Percentiles rank a stretch among this genome's conserved stretches.
Conservation (phyloP, 2,888 invertebrate species). For the Nephrotoma guestfalica region DNA sequence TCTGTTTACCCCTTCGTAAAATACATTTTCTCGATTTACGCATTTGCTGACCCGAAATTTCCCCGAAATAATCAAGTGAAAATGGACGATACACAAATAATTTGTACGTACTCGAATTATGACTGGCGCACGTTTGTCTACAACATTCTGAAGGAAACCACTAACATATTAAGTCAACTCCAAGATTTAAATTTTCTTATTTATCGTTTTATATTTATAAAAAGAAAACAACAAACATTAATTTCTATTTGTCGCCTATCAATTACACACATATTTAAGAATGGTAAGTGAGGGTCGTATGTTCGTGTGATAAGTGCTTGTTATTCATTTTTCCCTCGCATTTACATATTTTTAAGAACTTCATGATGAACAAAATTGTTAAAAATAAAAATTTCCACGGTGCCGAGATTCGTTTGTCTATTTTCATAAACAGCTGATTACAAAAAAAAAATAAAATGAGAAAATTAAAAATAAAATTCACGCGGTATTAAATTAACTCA, state of each 20-base stretch:
- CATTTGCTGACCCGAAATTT: too few species aligned
- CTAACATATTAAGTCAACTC: not conserved
- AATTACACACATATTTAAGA: not conserved
- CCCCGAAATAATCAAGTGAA: too few species aligned
- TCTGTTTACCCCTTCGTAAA: too few species aligned
- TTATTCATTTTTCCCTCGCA: not conserved
- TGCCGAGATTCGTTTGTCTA: not conserved
- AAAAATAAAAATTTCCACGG: not conserved
- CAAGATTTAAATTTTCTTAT: not conserved
- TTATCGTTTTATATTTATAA: not conserved
- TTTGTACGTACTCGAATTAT: too few species aligned
- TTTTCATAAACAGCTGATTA: not conserved
- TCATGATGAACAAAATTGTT: not conserved
- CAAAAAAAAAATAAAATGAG: not conserved
- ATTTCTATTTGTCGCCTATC: not conserved
- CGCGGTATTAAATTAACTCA: not conserved
- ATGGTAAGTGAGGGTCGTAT: not conserved
- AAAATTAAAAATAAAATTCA: not conserved
- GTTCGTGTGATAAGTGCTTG: not conserved
- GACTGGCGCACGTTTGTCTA: too few species aligned
- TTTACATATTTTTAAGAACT: not conserved
- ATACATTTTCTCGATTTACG: too few species aligned
- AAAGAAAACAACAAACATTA: not conserved
- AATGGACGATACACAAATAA: too few species aligned
- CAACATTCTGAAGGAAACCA: not conserved